phyloP scores from a whole-genome alignment of 2,888 invertebrate species.

The Cynaeus angustus region DNA sequence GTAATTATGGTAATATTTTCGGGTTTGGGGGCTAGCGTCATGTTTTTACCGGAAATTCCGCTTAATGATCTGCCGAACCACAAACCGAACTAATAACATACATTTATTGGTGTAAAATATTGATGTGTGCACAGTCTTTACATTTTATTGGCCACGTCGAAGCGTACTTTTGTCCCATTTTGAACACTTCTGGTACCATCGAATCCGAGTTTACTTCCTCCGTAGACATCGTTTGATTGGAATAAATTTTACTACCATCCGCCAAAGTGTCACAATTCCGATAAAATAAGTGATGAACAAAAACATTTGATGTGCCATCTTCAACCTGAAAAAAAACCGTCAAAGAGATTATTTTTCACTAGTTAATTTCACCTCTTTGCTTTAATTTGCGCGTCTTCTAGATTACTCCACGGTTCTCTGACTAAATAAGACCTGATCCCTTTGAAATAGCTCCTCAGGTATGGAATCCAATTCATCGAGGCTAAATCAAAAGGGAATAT shows the following conservation, averaged over 20 bases:
- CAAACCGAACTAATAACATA: neutral
- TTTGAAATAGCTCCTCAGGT: conserved; percentile 79
- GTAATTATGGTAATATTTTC: neutral
- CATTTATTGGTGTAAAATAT: too few species aligned
- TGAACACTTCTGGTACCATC: neutral
- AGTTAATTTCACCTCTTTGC: conserved; percentile 15
- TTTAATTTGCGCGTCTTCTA: conserved; percentile 63
- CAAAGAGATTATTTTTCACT: neutral
- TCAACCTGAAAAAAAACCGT: neutral
- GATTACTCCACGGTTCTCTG: conserved; percentile 82
- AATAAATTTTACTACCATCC: neutral
- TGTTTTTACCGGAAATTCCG: neutral
- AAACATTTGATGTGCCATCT: neutral
- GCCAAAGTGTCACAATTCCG: neutral
- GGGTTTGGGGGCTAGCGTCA: neutral
- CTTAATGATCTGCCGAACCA: neutral
- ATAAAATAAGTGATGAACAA: neutral
- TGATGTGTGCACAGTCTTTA: too few species aligned
- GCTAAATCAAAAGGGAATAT: conserved; percentile 84
- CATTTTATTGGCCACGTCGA: too few species aligned
- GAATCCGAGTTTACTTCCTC: neutral
- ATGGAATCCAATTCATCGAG: conserved; percentile 81
- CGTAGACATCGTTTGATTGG: neutral
- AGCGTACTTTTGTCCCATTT: too few species aligned
- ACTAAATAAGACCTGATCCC: conserved; percentile 85